These are phyloP conservation scores for Thalassaphorura encarpata DNA, from an alignment of 1,140 invertebrate genomes.

Conservation along the genomic window DNA sequence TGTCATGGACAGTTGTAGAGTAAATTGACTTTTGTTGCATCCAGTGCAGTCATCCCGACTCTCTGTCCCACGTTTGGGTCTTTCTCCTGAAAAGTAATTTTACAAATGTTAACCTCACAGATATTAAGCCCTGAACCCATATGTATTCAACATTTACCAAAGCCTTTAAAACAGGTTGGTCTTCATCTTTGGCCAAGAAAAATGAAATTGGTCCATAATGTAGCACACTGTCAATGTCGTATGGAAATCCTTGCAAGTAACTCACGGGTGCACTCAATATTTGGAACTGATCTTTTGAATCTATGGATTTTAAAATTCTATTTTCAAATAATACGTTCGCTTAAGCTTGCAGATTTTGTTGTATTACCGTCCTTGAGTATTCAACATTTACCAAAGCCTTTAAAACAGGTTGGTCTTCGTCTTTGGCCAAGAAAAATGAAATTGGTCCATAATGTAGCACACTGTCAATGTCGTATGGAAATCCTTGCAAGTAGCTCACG, in stretches of 20 bases:
- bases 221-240: constrained; percentile 34
- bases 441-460: constrained; percentile 41
- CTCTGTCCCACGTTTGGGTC: constrained; percentile 48
- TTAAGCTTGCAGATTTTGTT: neutral
- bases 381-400: neutral
- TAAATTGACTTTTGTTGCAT: constrained; percentile 44
- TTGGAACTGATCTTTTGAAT: neutral
- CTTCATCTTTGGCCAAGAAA: constrained; percentile 15
- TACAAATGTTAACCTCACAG: neutral
- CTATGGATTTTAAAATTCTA: neutral
- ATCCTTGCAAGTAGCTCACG: neutral
- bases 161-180: neutral
- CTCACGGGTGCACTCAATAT: neutral
- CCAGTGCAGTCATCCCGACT: constrained; percentile 51
- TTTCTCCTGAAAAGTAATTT: neutral
- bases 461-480: constrained; percentile 29
- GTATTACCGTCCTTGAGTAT: neutral
- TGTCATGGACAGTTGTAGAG: constrained; percentile 15
- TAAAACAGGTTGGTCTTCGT: constrained; percentile 2
- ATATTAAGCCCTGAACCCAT: neutral
- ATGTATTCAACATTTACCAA: no score
- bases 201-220: constrained; percentile 43
- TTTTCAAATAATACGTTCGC: neutral
- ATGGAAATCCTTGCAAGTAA: constrained; percentile 11
- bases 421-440: constrained; percentile 35